Base-by-base conservation (phyloP, 2,797 vertebrate species). In the Gastrophryne carolinensis region DNA sequence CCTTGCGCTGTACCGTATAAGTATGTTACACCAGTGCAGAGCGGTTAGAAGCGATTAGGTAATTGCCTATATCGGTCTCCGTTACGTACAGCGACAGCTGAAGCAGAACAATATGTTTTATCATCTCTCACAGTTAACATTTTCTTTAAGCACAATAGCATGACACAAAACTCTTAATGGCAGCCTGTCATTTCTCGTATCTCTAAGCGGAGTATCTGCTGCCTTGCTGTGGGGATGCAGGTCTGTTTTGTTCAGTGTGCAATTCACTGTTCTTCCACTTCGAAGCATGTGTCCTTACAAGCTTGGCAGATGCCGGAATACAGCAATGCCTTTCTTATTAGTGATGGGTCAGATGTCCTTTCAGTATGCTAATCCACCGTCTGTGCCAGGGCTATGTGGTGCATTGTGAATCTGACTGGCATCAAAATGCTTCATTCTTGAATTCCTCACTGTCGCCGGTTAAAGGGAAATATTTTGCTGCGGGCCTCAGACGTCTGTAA, bases 321-420 rank as follows among this genome's bases (percentile, higher is more conserved):
- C 39, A 49, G 50, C 29, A 9, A 41, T 47, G 60, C 53, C 68
- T 69, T 49, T 61, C 66, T 63, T 32, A 77, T 77, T 77, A 77
- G 66, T 70, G 37, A 70, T 77, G 74, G 74, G 74, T 77, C 74
- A 77, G 50, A 63, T 77, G 35, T 32, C 50, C 58, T 77, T 71
- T 77, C 44, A 64, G 35, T 77, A 26, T 32, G 30, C 58, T 67
- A 60, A 58, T 67, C 63, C 63, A n/a, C n/a, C 15, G 29, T 35
- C 50, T 58, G 29, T 75, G 72, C 29, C 54, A 35, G 53, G 47
- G 29, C 62, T 41, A 23, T 57, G 62, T 53, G 11, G 8, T 26
- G 50, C 32, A 54, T 56, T 44, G 37, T 26, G 35, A 52, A 24
- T 58, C 26, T 67, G 19, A 49, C 44, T 75, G 52, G 39, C 72